Evolutionary conservation across 2,888 invertebrate genomes (phyloP).

Genomic region (Pyrrhia umbra): DNA sequence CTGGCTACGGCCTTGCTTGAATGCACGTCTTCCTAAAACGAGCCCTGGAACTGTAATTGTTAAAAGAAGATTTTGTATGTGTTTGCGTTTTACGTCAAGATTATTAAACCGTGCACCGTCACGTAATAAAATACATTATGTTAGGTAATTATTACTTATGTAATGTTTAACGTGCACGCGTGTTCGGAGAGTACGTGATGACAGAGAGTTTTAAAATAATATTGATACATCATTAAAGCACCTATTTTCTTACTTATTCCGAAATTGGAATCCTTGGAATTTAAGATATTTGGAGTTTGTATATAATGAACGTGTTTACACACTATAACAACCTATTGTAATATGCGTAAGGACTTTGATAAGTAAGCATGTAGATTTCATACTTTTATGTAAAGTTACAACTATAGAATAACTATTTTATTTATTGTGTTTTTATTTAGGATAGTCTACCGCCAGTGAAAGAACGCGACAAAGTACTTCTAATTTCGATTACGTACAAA

Average conservation of each 20-base stretch:
- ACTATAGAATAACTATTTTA: slow-evolving; percentile 64
- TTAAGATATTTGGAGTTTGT: slow-evolving; percentile 68
- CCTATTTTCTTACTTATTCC: slow-evolving; percentile 73
- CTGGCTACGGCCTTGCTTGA: slow-evolving; percentile 53
- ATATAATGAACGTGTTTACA: slow-evolving; percentile 65
- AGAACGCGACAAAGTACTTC: slow-evolving; percentile 49
- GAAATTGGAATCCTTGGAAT: slow-evolving; percentile 53
- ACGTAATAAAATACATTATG: slow-evolving; percentile 23
- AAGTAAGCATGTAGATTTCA: slow-evolving; percentile 75
- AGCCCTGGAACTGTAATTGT: slow-evolving; percentile 65
- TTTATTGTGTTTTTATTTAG: slow-evolving; percentile 66
- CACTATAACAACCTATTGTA: slow-evolving; percentile 58
- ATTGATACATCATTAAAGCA: slow-evolving; percentile 66
- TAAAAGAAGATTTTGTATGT: slow-evolving; percentile 57
- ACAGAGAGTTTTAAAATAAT: slow-evolving; percentile 57
- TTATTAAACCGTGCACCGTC: slow-evolving; percentile 27
- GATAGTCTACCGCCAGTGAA: slow-evolving; percentile 54
- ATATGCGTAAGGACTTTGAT: slow-evolving; percentile 69
- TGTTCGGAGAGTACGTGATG: slow-evolving; percentile 37
- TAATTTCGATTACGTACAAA: slow-evolving; percentile 55
- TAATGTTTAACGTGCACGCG: slow-evolving; percentile 35
- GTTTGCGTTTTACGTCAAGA: slow-evolving; percentile 21
- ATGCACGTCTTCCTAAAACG: slow-evolving; percentile 59
- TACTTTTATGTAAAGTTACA: slow-evolving; percentile 72
- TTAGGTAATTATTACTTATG: slow-evolving; percentile 29